Evolutionary conservation across 1,140 invertebrate genomes (phyloP).

Genomic region (Magallana gigas): DNA sequence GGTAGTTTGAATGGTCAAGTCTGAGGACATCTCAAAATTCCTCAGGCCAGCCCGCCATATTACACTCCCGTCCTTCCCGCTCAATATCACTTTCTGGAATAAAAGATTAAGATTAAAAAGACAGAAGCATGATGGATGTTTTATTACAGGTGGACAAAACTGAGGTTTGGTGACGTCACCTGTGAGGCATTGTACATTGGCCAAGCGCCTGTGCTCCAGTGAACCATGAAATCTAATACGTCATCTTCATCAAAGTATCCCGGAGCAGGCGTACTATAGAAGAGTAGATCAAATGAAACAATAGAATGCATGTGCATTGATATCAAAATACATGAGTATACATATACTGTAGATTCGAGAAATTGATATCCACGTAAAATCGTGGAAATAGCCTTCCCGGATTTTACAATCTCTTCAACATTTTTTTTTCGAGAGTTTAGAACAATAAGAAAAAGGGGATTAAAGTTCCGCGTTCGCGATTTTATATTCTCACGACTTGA

Average conservation of each 20-base stretch:
- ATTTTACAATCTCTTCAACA: no score
- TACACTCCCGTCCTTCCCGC: slow-evolving; percentile 62
- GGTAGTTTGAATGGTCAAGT: slow-evolving; percentile 61
- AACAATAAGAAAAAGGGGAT: no score
- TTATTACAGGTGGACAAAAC: neutral
- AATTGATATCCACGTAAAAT: no score
- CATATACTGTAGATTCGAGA: no score
- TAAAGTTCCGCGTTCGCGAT: no score
- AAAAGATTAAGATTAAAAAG: neutral
- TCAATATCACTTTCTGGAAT: slow-evolving; percentile 59
- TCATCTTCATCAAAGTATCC: slow-evolving; percentile 77
- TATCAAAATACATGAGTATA: no score
- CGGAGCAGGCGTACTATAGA: slow-evolving; percentile 73
- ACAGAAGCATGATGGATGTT: neutral
- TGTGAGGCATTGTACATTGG: slow-evolving; percentile 64
- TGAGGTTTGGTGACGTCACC: slow-evolving; percentile 49
- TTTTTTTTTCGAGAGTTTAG: no score
- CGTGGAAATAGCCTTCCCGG: no score
- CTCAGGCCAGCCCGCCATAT: slow-evolving; percentile 57
- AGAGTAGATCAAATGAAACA: neutral
- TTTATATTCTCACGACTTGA: no score
- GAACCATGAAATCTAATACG: slow-evolving; percentile 74
- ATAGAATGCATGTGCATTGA: no score
- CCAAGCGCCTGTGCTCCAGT: slow-evolving; percentile 71
- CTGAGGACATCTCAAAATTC: slow-evolving; percentile 64